phyloP scores from a whole-genome alignment of 2,888 invertebrate genomes.

The Nasonia oneida region DNA sequence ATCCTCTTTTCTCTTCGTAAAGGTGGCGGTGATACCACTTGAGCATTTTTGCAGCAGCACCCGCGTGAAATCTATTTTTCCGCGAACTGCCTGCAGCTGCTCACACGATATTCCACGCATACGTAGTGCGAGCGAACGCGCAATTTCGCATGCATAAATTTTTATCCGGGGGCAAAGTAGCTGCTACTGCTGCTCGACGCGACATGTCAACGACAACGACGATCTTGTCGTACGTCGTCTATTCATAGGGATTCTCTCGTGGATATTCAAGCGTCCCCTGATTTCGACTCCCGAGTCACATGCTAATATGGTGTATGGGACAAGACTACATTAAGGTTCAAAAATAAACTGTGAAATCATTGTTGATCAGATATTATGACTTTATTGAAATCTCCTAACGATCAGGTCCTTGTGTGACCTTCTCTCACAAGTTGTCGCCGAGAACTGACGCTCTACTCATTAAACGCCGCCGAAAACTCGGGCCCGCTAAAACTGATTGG shows the following conservation, averaged over 20 bases:
- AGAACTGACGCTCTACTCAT: no score
- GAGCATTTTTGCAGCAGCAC: neutral
- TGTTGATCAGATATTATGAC: no score
- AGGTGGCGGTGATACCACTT: no score
- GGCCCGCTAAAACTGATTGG: no score
- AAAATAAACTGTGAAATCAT: no score
- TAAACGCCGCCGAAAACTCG: no score
- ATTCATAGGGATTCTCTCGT: neutral
- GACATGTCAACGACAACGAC: slow-evolving; percentile 63
- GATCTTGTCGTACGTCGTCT: slow-evolving; percentile 39
- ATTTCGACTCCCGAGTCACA: neutral
- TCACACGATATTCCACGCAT: slow-evolving; percentile 73
- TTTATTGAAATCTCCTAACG: no score
- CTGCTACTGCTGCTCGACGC: slow-evolving; percentile 64
- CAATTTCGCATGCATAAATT: slow-evolving; percentile 76
- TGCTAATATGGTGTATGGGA: neutral
- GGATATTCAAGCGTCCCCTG: neutral
- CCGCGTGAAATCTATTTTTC: slow-evolving; percentile 73
- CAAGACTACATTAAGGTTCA: no score
- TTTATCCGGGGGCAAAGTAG: slow-evolving; percentile 70
- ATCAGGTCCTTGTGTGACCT: no score
- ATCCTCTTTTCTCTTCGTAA: neutral
- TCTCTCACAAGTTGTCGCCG: no score
- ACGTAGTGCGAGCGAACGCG: slow-evolving; percentile 71
- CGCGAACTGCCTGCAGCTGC: slow-evolving; percentile 73